phyloP scores from a whole-genome alignment of 2,888 invertebrate genomes.

The Gastracanthus pulcherrimus region DNA sequence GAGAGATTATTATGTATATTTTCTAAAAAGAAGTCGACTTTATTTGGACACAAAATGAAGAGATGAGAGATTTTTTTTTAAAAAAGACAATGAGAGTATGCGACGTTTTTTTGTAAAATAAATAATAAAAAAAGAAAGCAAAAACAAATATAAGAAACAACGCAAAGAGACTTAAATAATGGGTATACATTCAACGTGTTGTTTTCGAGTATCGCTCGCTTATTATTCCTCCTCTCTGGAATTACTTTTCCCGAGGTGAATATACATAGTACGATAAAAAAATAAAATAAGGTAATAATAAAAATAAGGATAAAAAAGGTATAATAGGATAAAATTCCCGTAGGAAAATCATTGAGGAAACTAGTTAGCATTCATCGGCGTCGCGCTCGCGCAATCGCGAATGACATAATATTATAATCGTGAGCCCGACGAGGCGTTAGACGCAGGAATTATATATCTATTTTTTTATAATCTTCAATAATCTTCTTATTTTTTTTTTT shows the following conservation, averaged over 20 bases:
- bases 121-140: slow-evolving; percentile 26
- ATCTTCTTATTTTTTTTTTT: background rate
- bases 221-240: slow-evolving; percentile 1
- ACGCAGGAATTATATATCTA: slow-evolving; percentile 42
- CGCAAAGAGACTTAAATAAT: background rate
- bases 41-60: slow-evolving; percentile 7
- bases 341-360: background rate
- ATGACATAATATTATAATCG: slow-evolving; percentile 25
- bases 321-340: background rate
- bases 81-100: slow-evolving; percentile 11
- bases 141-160: background rate
- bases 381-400: slow-evolving; percentile 32
- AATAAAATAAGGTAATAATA: slow-evolving; percentile 2
- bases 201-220: slow-evolving; percentile 31
- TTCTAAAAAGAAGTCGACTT: slow-evolving; percentile 20
- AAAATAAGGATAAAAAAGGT: no score
- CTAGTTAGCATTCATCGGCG: slow-evolving; percentile 21
- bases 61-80: background rate
- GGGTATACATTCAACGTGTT: slow-evolving; percentile 23
- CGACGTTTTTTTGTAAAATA: slow-evolving; percentile 32
- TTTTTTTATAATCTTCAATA: slow-evolving; percentile 25
- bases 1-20: slow-evolving; percentile 32
- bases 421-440: slow-evolving; percentile 44
- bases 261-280: background rate
- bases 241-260: background rate